Conservation (phyloP, 2,888 invertebrate genomes). For the Andrena fulva region DNA sequence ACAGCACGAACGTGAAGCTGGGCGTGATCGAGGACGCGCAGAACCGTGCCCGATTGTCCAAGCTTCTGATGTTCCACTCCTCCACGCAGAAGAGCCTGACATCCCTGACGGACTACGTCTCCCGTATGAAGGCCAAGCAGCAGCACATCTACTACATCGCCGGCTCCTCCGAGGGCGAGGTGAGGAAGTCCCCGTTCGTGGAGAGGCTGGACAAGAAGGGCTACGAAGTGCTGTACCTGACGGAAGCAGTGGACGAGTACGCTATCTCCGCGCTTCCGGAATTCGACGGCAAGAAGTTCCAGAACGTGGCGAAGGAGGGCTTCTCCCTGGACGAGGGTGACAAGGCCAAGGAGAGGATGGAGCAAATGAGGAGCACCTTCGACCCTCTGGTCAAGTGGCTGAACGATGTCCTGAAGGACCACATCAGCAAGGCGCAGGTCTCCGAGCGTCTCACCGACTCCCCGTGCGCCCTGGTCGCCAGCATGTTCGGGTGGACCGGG, state of each 20-base stretch:
- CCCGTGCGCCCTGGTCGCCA: conserved; percentile 98
- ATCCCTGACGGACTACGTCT: conserved; percentile 94
- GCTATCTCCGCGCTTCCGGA: conserved; percentile 98
- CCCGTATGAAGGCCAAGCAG: conserved; percentile 97
- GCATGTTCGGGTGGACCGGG: conserved; percentile 99
- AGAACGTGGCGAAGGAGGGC: conserved; percentile 99
- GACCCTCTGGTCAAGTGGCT: conserved; percentile 97
- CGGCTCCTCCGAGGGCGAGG: conserved; percentile 94
- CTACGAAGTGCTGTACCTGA: conserved; percentile 97
- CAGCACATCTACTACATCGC: conserved; percentile 98
- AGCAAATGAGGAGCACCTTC: conserved; percentile 91
- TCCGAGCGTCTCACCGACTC: conserved; percentile 96
- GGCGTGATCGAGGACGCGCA: conserved; percentile 99
- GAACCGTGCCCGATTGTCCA: conserved; percentile 97
- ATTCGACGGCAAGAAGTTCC: conserved; percentile 99
- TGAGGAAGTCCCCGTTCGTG: conserved; percentile 96
- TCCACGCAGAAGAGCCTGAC: conserved; percentile 90
- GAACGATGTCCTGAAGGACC: conserved; percentile 92
- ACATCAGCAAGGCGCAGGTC: conserved; percentile 91
- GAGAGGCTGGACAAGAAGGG: conserved; percentile 97
- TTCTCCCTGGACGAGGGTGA: conserved; percentile 92
- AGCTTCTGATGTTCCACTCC: conserved; percentile 95
- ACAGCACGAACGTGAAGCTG: conserved; percentile 98
- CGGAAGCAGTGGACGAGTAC: conserved; percentile 99
- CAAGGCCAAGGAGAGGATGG: conserved; percentile 89